Base-by-base conservation (phyloP, 2,888 invertebrate genomes). In the Meghimatium bilineatum region DNA sequence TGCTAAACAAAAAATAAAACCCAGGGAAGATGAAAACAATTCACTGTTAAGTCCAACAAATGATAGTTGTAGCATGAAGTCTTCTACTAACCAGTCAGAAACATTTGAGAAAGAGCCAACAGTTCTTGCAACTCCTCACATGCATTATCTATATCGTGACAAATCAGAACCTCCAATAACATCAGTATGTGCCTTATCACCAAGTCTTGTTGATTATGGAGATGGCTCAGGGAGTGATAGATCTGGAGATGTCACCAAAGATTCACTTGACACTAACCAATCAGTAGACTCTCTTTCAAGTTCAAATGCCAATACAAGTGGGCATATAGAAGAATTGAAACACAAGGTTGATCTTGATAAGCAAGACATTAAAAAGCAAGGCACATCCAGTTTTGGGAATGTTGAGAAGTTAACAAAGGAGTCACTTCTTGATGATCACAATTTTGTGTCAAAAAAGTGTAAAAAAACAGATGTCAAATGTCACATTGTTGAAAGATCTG, bases 201-300 rank as follows among this genome's bases (percentile, higher is more conserved):
- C 36, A 14, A 74, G 23, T 14, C 69, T 84, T 74, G 84, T 84
- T 72, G 80, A 84, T 36, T 84, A 84, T 80, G 80, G 80, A 32
- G 69, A 67, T 34, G 63, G 26, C 23, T 74, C 72, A 36, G 84
- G 80, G n/a, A 77, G 38, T 34, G 60, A 60, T 56, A 79, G 79
- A 20, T 6, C 67, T 49, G 63, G 34, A 1, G 44, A 84, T 63
- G 66, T 72, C 29, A 84, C 83, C 5, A 78, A 72, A 44, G 83
- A 83, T 60, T 83, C 83, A 36, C 72, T 83, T 36, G 83, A 83
- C 63, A 72, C 72, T 52, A 82, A 26, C n/a, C 82, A 71, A 10
- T 79, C 74, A 32, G n/a, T 32, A 32, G 79, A 83, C 32, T 83
- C 83, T 12, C 49, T 83, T 36, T 26, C 52, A 36, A 63, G 34